Conservation (phyloP, 2,113 vertebrate genomes). For the Sapayoa aenigma region DNA sequence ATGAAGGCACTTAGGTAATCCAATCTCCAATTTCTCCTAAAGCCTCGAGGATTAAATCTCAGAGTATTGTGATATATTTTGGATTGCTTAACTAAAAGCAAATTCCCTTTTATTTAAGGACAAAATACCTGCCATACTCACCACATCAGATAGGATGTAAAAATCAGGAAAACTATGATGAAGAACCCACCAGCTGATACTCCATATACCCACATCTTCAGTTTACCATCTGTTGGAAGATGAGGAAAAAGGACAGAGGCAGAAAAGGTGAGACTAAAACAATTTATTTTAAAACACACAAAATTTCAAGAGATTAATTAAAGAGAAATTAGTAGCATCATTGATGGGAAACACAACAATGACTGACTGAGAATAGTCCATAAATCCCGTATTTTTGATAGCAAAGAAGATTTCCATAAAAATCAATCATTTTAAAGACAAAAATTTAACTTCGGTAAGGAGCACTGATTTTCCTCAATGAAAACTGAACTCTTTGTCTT, state of each 20-base stretch:
- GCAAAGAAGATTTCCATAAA: background rate
- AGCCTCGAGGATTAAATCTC: background rate
- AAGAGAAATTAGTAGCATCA: background rate
- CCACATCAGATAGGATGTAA: slow-evolving; percentile 92
- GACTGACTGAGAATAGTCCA: background rate
- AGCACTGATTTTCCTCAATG: background rate
- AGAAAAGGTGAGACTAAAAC: background rate
- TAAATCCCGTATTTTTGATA: background rate
- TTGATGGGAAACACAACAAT: background rate
- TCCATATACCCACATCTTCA: slow-evolving; percentile 96
- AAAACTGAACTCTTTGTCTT: background rate
- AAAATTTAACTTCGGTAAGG: background rate
- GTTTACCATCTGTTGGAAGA: slow-evolving; percentile 87
- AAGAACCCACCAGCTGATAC: slow-evolving; percentile 89
- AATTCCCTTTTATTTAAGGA: background rate
- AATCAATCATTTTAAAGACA: background rate
- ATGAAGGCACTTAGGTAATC: background rate
- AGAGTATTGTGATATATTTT: background rate
- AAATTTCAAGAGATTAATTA: background rate
- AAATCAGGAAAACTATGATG: slow-evolving; percentile 87
- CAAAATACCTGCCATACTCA: slow-evolving; percentile 70
- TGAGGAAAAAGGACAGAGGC: background rate
- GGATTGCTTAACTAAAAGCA: background rate
- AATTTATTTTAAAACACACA: background rate
- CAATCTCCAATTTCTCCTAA: background rate